Conservation (phyloP, 2,113 vertebrate species). For the Muscicapa adusta region DNA sequence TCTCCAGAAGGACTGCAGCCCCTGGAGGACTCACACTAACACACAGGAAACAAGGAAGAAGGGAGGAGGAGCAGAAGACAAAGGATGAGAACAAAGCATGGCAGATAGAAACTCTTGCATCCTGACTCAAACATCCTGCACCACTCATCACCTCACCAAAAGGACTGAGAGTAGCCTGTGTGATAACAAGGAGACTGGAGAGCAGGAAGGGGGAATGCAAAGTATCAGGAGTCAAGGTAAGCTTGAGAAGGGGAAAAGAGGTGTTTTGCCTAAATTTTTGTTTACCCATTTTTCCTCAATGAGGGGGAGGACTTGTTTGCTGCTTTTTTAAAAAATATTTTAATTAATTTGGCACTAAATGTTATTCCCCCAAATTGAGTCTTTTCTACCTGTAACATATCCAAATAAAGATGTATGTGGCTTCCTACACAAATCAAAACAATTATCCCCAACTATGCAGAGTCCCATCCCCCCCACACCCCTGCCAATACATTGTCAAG, state of each 20-base stretch:
- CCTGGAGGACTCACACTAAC: fast-evolving
- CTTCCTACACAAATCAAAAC: neutral
- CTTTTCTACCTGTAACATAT: fast-evolving
- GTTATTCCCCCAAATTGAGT: neutral
- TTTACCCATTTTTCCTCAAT: neutral
- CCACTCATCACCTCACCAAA: neutral
- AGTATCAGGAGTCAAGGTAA: neutral
- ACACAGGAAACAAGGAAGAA: neutral
- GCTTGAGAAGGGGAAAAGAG: neutral
- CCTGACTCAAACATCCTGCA: neutral
- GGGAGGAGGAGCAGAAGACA: neutral
- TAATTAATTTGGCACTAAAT: neutral
- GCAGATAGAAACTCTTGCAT: neutral
- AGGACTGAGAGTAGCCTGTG: neutral
- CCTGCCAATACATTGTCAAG: fast-evolving
- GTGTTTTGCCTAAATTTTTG: neutral
- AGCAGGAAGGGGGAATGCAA: neutral
- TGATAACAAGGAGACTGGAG: fast-evolving
- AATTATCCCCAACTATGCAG: fast-evolving
- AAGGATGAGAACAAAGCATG: neutral
- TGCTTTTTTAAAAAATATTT: neutral
- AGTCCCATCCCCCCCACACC: fast-evolving
- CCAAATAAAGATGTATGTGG: neutral
- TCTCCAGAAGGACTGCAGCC: neutral
- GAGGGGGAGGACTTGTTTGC: fast-evolving